phyloP scores from a whole-genome alignment of 2,888 invertebrate genomes.

The Laothoe populi region DNA sequence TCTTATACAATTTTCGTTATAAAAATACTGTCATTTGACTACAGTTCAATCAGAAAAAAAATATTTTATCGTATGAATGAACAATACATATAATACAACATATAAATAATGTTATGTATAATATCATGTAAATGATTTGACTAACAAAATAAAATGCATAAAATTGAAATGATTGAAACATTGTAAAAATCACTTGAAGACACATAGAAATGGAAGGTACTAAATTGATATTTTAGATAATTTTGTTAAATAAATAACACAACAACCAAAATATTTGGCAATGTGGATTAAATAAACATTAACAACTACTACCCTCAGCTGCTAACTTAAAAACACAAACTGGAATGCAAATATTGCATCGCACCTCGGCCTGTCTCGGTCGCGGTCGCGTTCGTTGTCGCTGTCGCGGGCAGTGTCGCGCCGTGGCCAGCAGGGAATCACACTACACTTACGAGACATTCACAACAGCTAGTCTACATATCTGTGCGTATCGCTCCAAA shows the following conservation, averaged over 20 bases:
- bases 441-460: conserved; percentile 59
- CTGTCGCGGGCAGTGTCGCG: conserved; percentile 8
- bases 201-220: conserved; percentile 79
- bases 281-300: conserved; percentile 78
- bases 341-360: conserved; percentile 86
- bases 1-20: conserved; percentile 82
- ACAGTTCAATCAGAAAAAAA: conserved; percentile 83
- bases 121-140: conserved; percentile 83
- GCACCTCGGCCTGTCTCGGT: conserved; percentile 67
- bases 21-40: conserved; percentile 86
- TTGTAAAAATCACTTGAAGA: conserved; percentile 79
- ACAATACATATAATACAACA: conserved; percentile 79
- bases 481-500: conserved; percentile 81
- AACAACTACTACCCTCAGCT: conserved; percentile 75
- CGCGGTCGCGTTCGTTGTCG: conserved; percentile 37
- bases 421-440: conserved; percentile 48
- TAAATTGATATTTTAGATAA: conserved; percentile 75
- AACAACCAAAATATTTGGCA: conserved; percentile 83
- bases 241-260: conserved; percentile 80
- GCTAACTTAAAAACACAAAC: conserved; percentile 77
- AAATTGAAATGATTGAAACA: conserved; percentile 82
- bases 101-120: conserved; percentile 70
- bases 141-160: conserved; percentile 84
- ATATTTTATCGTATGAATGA: conserved; percentile 65
- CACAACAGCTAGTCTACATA: conserved; percentile 65